phyloP scores from a whole-genome alignment of 2,888 invertebrate species.

The Aspidiotus rigidus region DNA sequence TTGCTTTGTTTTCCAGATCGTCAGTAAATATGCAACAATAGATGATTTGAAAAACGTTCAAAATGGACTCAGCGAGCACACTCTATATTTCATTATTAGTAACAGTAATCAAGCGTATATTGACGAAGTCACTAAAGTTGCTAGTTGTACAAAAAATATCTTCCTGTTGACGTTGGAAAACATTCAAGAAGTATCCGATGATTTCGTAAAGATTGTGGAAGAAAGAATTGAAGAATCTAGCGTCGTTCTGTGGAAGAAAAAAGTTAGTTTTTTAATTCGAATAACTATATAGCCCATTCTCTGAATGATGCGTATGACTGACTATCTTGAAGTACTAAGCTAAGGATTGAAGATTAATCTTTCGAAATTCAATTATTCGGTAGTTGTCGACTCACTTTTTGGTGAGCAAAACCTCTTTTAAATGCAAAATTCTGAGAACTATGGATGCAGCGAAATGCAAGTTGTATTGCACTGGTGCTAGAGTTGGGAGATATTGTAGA shows the following conservation, averaged over 20 bases:
- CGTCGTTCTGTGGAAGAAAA: constrained; percentile 22
- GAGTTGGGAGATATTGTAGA: too few species aligned
- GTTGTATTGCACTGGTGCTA: too few species aligned
- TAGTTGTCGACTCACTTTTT: too few species aligned
- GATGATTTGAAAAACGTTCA: constrained; percentile 14
- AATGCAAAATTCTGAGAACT: too few species aligned
- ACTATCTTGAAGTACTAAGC: too few species aligned
- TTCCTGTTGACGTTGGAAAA: constrained; percentile 14
- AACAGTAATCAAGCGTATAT: neutral
- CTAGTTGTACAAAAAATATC: neutral
- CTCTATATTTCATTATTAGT: constrained; percentile 13
- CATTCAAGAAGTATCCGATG: neutral
- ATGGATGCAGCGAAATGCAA: too few species aligned
- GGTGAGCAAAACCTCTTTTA: too few species aligned
- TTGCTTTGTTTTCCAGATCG: constrained; percentile 5
- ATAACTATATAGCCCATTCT: too few species aligned
- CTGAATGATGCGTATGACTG: too few species aligned
- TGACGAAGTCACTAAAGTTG: constrained; percentile 6
- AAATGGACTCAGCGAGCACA: constrained; percentile 1
- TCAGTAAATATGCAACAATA: neutral
- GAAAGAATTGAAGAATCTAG: neutral
- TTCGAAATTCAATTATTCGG: too few species aligned
- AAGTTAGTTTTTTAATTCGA: neutral
- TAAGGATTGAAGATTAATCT: too few species aligned
- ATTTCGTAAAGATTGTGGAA: constrained; percentile 13